phyloP scores from a whole-genome alignment of 2,113 vertebrate genomes.

The Phyllostomus hastatus region DNA sequence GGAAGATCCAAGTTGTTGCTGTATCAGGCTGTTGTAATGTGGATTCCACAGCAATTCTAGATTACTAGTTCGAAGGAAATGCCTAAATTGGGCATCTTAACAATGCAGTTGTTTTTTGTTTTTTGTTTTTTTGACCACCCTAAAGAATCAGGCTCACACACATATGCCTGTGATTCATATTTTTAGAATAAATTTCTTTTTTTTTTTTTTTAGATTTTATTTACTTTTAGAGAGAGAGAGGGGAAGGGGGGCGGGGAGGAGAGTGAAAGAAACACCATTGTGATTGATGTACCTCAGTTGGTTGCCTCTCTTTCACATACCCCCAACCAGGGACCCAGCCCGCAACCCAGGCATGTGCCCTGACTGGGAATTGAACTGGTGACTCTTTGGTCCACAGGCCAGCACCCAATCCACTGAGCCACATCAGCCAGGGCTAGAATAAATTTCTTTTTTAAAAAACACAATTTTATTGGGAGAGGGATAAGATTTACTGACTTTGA shows the following conservation, averaged over 20 bases:
- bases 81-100: background rate
- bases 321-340: too few relatives aligned
- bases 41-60: background rate
- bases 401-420: too few relatives aligned
- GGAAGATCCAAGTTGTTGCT: background rate
- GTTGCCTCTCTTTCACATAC: too few relatives aligned
- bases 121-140: background rate
- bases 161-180: background rate
- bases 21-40: background rate
- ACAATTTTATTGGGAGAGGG: background rate
- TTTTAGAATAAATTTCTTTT: background rate
- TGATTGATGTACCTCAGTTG: too few relatives aligned
- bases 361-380: too few relatives aligned
- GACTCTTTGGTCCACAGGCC: too few relatives aligned
- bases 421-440: too few relatives aligned
- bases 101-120: background rate
- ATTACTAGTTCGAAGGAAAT: background rate
- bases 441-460: background rate
- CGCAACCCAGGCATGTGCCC: too few relatives aligned
- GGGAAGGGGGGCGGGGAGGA: too few relatives aligned
- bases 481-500: background rate
- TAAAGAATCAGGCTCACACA: background rate
- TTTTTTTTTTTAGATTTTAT: background rate
- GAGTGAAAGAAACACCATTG: too few relatives aligned
- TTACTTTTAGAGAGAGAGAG: too few relatives aligned